Evolutionary conservation across 2,113 vertebrate genomes (phyloP), one percentile per base, ranked within the genome.

Genomic region (Tapirus terrestris): DNA sequence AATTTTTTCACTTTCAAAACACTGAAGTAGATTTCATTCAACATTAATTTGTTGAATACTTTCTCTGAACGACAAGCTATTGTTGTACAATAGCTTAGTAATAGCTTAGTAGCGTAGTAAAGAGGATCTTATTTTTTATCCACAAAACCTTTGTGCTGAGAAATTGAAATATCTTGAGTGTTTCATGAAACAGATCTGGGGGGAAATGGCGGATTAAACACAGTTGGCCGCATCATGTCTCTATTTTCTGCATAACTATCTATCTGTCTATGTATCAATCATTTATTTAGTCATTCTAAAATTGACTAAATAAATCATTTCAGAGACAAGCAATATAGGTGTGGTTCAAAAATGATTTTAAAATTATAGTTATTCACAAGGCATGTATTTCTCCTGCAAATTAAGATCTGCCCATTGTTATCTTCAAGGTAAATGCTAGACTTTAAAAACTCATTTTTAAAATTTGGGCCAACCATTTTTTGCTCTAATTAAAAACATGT

Each of bases 401-500:
- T 98, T 65, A 96, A 96, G 79, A 96, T 92, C 68, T 94, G 79
- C n/a, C 0, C 0, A n/a, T 83, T 88, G 3, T 96, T 98, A 39
- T 95, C n/a, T 96, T 96, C 36, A 82, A 97, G 67, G 58, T 95
- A 96, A 85, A 82, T 51, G 10, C 3, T 63, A 93, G 94, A 82
- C 70, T 88, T 89, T 77, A 92, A 96, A 94, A 14, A 43, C 82
- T 6, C 75, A 96, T 98, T 97, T 87, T 96, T 96, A 98, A 96
- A 60, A 89, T 97, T 95, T 97, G 90, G 25, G 67, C 82, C 91
- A 91, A 56, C 33, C 39, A 96, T 0, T n/a, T 70, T 93, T 96
- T 91, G 86, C 92, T 97, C 70, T 98, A 97, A 96, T 98, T 98
- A 97, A 97, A 97, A 98, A 97, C 94, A 63, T 96, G 25, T 83